Evolutionary conservation across 2,113 vertebrate species (phyloP).

Genomic region (Damaliscus lunatus): DNA sequence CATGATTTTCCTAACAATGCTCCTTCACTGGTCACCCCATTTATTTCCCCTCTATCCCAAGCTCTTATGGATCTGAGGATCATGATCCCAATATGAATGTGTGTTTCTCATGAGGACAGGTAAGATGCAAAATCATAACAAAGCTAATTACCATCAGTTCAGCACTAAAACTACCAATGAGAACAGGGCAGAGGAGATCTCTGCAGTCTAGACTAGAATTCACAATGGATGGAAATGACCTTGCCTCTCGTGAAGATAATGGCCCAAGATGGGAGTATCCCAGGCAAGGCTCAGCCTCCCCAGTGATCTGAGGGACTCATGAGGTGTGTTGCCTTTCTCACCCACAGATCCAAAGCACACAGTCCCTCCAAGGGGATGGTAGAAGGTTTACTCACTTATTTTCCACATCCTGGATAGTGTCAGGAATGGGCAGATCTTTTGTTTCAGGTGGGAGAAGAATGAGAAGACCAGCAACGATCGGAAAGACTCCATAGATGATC

Average conservation of each 20-base stretch:
- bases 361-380: neutral
- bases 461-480: constrained; percentile 75
- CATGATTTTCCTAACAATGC: neutral
- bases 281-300: neutral
- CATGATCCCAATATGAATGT: neutral
- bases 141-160: neutral
- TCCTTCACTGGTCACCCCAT: neutral
- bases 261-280: neutral
- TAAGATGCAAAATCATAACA: neutral
- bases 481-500: constrained; percentile 76
- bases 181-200: neutral
- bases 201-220: neutral
- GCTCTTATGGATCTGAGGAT: neutral
- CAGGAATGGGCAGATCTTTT: neutral
- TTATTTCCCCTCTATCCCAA: neutral
- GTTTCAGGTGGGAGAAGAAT: constrained; percentile 36
- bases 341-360: neutral
- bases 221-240: neutral
- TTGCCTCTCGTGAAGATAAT: neutral
- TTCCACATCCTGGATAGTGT: neutral
- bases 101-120: neutral
- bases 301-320: neutral
- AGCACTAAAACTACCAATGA: neutral
- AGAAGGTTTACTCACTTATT: neutral
- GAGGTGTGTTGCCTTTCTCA: neutral